These are phyloP conservation scores for Tiliacea aurago DNA, from an alignment of 2,888 invertebrate genomes.

Conservation along the genomic window DNA sequence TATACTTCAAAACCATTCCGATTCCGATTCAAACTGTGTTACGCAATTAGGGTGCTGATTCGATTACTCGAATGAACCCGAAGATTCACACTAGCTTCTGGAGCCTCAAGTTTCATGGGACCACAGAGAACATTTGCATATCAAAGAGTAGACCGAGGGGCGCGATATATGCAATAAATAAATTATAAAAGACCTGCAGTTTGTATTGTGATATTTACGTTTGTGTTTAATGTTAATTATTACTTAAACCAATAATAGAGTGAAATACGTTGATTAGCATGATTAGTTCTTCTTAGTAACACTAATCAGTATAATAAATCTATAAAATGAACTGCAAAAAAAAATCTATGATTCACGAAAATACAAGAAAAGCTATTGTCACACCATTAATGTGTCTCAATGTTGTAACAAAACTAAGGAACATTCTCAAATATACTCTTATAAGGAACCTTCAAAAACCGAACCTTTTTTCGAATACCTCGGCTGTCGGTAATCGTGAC, in stretches of 20 bases:
- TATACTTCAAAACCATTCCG: too few species aligned
- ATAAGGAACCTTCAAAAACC: slow-evolving; percentile 14
- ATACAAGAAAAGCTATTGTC: background rate
- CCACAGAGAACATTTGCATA: too few species aligned
- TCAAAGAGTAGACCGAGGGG: too few species aligned
- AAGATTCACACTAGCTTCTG: too few species aligned
- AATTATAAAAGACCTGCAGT: too few species aligned
- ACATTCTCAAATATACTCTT: background rate
- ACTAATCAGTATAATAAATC: too few species aligned
- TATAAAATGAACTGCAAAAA: too few species aligned
- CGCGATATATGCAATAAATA: too few species aligned
- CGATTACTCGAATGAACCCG: too few species aligned
- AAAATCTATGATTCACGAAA: background rate
- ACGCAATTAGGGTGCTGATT: too few species aligned
- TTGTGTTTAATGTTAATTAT: background rate
- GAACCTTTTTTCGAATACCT: slow-evolving; percentile 54
- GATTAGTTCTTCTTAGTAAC: background rate
- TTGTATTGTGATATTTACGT: background rate
- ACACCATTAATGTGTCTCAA: background rate
- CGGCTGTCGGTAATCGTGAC: slow-evolving; percentile 60
- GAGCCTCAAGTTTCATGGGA: too few species aligned
- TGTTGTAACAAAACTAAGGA: background rate
- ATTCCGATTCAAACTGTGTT: too few species aligned
- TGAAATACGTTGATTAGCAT: background rate
- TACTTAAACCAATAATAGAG: background rate